phyloP scores from a whole-genome alignment of 2,888 invertebrate species.

The Argyresthia albistria region DNA sequence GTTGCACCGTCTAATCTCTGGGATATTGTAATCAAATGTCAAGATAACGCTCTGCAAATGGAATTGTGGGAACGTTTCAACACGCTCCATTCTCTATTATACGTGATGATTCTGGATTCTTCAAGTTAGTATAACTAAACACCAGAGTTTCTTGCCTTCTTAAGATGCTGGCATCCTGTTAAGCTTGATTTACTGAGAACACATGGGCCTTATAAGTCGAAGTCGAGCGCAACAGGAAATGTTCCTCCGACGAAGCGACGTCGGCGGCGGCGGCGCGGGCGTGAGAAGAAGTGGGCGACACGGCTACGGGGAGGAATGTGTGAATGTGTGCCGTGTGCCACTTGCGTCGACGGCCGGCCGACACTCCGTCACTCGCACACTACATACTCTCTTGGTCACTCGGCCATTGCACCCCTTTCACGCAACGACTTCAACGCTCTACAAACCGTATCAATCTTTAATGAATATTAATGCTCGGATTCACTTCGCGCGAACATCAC shows the following conservation, averaged over 20 bases:
- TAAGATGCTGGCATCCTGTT: slow-evolving; percentile 5
- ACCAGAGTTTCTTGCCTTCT: neutral
- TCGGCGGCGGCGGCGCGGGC: slow-evolving; percentile 15
- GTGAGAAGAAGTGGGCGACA: slow-evolving; percentile 40
- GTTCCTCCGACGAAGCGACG: slow-evolving; percentile 22
- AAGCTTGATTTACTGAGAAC: slow-evolving; percentile 3
- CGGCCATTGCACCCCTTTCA: slow-evolving; percentile 69
- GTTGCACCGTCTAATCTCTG: neutral
- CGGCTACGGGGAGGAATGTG: slow-evolving; percentile 23
- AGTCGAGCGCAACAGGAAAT: slow-evolving; percentile 28
- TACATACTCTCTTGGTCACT: slow-evolving; percentile 17
- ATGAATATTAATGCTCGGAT: slow-evolving; percentile 41
- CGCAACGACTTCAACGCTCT: slow-evolving; percentile 59
- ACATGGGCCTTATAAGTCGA: neutral
- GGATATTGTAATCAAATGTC: neutral
- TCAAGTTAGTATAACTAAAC: neutral
- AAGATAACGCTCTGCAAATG: neutral
- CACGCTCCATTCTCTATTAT: neutral
- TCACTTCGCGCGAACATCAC: slow-evolving; percentile 17
- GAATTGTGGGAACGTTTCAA: neutral
- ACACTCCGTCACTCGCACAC: slow-evolving; percentile 15
- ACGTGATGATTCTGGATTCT: neutral
- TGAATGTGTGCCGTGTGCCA: slow-evolving; percentile 59
- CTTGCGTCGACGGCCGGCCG: slow-evolving; percentile 24
- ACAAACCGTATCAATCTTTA: slow-evolving; percentile 55